These are phyloP conservation scores for Malurus cyaneus DNA, from an alignment of 2,113 vertebrate genomes.

Conservation along the genomic window DNA sequence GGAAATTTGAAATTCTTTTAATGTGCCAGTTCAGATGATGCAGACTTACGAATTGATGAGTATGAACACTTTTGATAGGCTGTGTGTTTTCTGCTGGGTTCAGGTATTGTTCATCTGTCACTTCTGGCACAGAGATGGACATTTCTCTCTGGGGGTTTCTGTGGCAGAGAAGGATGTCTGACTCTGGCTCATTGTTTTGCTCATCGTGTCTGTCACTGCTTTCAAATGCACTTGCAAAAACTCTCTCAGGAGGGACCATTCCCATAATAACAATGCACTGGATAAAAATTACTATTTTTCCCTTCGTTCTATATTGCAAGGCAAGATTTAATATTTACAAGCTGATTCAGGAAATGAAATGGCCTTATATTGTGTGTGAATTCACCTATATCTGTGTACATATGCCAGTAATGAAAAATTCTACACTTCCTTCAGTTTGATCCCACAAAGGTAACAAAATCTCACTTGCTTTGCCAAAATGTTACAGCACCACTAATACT, in stretches of 20 bases:
- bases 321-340: neutral
- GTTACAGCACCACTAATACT: neutral
- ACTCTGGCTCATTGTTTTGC: constrained; percentile 30
- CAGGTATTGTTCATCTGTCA: neutral
- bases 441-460: neutral
- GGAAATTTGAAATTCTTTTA: neutral
- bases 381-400: neutral
- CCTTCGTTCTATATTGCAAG: neutral
- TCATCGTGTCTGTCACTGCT: neutral
- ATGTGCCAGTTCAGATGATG: neutral
- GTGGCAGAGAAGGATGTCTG: neutral
- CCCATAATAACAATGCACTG: constrained; percentile 20
- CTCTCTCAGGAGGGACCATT: neutral
- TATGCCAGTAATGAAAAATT: neutral
- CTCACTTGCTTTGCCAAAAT: neutral
- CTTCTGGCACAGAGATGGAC: neutral
- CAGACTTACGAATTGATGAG: neutral
- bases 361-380: neutral
- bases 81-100: neutral
- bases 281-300: constrained; percentile 1
- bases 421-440: neutral
- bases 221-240: constrained; percentile 16
- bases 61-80: neutral
- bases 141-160: neutral
- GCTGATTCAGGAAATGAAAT: neutral